Evolutionary conservation across 1,140 invertebrate genomes (phyloP), one percentile per base, ranked within the genome.

Genomic region (Drosophila lini): DNA sequence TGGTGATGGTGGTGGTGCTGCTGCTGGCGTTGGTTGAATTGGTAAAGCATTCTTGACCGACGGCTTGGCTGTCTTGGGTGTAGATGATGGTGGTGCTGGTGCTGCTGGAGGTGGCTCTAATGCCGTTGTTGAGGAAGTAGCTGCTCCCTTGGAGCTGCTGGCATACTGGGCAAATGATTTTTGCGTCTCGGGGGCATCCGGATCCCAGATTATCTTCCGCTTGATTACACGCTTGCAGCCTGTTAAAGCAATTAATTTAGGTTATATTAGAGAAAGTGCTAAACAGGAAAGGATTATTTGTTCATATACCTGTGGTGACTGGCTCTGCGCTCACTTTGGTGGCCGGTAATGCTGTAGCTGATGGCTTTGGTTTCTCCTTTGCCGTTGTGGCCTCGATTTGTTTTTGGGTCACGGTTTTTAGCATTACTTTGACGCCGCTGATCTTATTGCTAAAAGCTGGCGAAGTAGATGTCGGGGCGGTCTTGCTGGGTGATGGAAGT

Each of bases 141-240:
- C 38, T 4, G 40, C 15, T 7, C 58, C n/a, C 25, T 74, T 74
- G 15, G 47, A 53, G 32, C 50, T 28, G 40, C 57, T 90, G 9
- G 84, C 84, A 73, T 89, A 90, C 63, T 89, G 91, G 90, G 91
- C 85, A 78, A 90, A 92, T 0, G 91, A 92, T 40, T 88, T 84
- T 55, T 88, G 78, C 0, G 94, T 94, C 62, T 94, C 94, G 11
- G 94, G 93, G 77, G 94, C 95, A 90, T 95, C 94, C 3, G 95
- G 95, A 92, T 95, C 95, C 94, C 94, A 95, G 68, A 95, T 95
- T 15, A 95, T 94, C 92, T 95, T 95, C 53, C 94, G 94, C 81
- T 95, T 95, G 13, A 95, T 95, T 36, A 95, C 93, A 69, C 95
- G 92, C 78, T 93, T 94, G 16, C 88, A 88, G 1, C 88, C 84